Evolutionary conservation across 1,140 invertebrate genomes (phyloP).

Genomic region (Drosophila willistoni): DNA sequence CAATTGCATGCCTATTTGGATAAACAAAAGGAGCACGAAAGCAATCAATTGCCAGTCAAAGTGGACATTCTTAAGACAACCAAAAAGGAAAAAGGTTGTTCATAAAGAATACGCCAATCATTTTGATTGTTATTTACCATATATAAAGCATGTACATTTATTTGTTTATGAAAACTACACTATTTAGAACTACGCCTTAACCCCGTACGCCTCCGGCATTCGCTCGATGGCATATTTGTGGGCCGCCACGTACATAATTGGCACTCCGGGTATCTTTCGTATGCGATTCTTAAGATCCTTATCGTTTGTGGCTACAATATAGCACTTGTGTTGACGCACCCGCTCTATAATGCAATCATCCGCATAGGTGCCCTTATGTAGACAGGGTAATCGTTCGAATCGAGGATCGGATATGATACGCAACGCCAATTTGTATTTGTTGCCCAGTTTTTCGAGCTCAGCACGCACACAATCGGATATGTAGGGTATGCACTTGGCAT

Average conservation of each 20-base stretch:
- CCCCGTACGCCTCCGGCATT: constrained; percentile 99
- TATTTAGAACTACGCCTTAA: constrained; percentile 59
- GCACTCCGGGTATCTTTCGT: constrained; percentile 98
- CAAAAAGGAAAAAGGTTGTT: too few relatives aligned
- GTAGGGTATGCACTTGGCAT: constrained; percentile 99
- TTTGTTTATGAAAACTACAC: background rate
- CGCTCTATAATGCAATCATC: constrained; percentile 99
- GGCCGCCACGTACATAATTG: constrained; percentile 98
- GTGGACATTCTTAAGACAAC: too few relatives aligned
- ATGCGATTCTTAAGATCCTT: constrained; percentile 98
- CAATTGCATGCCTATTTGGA: constrained; percentile 34
- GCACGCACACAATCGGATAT: constrained; percentile 99
- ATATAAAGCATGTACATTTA: background rate
- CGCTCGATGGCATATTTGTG: constrained; percentile 98
- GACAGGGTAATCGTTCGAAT: constrained; percentile 96
- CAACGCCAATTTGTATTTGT: constrained; percentile 97
- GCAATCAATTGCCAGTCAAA: background rate
- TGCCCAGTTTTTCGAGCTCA: constrained; percentile 99
- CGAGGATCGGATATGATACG: constrained; percentile 97
- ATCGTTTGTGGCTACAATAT: constrained; percentile 99
- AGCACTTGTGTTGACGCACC: constrained; percentile 99
- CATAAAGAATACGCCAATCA: too few relatives aligned
- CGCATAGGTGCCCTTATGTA: constrained; percentile 99
- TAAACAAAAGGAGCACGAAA: constrained; percentile 1
- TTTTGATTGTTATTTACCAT: background rate